Evolutionary conservation across 1,140 invertebrate genomes (phyloP), one percentile per base, ranked within the genome.

Genomic region (Triops longicaudatus): DNA sequence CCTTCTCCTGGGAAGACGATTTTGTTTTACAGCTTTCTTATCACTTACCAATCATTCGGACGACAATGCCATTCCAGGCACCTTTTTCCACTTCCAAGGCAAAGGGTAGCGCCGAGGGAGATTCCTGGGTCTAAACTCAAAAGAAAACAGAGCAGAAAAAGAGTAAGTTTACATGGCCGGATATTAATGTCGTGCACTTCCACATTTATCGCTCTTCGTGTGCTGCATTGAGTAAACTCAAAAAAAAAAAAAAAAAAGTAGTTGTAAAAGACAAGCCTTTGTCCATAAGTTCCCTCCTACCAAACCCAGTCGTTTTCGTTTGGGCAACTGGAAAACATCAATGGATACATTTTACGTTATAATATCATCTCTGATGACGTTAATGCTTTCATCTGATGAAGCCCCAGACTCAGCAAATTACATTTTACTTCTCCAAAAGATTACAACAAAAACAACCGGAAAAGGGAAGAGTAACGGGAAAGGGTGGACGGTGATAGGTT

Each of bases 31-130:
- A 63, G 50, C 22, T 63, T 63, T 17, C 50, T 2, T 63, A 63
- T 63, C 50, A 22, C 50, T 63, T 63, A 63, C 50, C 50, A 63
- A 63, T 63, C 50, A 63, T 63, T 17, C 50, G 50, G 50, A 63
- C 50, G 50, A 63, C 50, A 22, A 63, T 63, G 50, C 50, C 50
- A 22, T 63, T 63, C 50, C 50, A 63, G 17, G 50, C 50, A 63
- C 50, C 50, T 63, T 63, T 63, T 63, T 63, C 50, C 22, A 63
- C 50, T 63, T 63, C 50, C 50, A 63, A 63, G 50, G 50, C 50
- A n/a, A 63, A 63, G 10, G 50, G 50, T 14, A 63, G 50, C 50
- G 22, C 50, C 50, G 50, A 63, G 22, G 50, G 50, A 37, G 31
- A 37, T 14, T 63, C 50, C 22, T 63, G 50, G 50, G 50, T 63